Percentiles rank a stretch among this genome's conserved stretches.
phyloP scores from a whole-genome alignment of 2,113 vertebrate genomes.

The Strigops habroptila region DNA sequence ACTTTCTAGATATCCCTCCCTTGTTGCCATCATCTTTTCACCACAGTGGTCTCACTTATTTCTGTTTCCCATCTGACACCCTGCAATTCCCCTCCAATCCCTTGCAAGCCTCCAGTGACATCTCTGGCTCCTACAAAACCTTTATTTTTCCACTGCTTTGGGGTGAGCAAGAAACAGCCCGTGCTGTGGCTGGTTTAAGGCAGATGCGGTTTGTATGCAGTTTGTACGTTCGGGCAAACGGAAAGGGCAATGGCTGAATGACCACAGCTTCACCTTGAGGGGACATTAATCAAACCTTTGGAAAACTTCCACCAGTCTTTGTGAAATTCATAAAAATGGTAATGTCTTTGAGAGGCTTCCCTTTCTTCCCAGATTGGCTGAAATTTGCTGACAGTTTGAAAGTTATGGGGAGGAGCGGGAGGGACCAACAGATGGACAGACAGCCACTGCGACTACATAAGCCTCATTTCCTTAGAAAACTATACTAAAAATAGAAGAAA shows the following conservation, averaged over 20 bases:
- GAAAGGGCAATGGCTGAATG: neutral
- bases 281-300: neutral
- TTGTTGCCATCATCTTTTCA: neutral
- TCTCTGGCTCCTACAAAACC: neutral
- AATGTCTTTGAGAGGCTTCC: neutral
- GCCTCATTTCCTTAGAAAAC: neutral
- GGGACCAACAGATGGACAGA: neutral
- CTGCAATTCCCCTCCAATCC: neutral
- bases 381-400: conserved; percentile 14
- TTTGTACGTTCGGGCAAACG: neutral
- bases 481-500: conserved; percentile 16
- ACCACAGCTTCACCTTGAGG: neutral
- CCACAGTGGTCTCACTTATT: neutral
- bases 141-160: neutral
- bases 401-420: rapidly evolving
- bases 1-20: neutral
- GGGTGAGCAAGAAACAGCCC: neutral
- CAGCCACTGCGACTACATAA: neutral
- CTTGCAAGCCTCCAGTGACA: neutral
- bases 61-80: neutral
- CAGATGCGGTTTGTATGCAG: neutral
- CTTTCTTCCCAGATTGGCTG: neutral
- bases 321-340: neutral
- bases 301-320: neutral
- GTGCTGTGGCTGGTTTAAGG: neutral